Evolutionary conservation across 2,888 invertebrate species (phyloP).

Genomic region (Aleiodes alternator): DNA sequence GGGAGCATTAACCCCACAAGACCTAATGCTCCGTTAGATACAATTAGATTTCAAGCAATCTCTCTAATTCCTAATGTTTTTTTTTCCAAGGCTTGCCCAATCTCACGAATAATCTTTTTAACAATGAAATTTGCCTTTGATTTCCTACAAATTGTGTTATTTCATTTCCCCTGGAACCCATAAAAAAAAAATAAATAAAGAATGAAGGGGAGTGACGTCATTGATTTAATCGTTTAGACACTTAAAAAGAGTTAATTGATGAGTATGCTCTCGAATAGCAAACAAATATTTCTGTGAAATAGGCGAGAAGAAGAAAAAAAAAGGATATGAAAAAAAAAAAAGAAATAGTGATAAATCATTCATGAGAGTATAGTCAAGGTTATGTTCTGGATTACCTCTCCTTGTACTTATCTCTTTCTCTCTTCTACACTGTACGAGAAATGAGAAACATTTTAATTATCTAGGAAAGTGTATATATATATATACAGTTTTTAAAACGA

Average conservation of each 20-base stretch:
- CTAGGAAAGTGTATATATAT: conserved; percentile 32
- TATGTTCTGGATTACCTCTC: conserved; percentile 37
- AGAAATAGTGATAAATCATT: conserved; percentile 17
- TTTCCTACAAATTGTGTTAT: neutral
- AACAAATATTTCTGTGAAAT: neutral
- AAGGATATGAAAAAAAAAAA: neutral
- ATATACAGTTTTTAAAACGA: neutral
- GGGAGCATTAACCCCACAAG: conserved; percentile 44
- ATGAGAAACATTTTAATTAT: conserved; percentile 43
- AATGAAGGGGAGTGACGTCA: no score
- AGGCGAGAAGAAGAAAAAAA: neutral
- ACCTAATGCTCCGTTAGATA: conserved; percentile 43
- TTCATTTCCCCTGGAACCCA: neutral
- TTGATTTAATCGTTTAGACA: no score
- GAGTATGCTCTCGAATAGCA: conserved; percentile 2
- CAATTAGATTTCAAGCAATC: conserved; percentile 39
- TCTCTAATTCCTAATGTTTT: conserved; percentile 12
- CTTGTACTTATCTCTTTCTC: neutral
- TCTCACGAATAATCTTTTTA: conserved; percentile 12
- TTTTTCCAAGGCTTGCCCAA: conserved; percentile 5
- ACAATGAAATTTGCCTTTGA: neutral
- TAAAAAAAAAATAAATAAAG: no score
- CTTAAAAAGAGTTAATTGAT: conserved; percentile 3
- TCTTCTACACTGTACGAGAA: conserved; percentile 20
- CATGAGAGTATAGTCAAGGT: conserved; percentile 40